Conservation (phyloP, 1,140 invertebrate species). For the Macrobrachium rosenbergii region DNA sequence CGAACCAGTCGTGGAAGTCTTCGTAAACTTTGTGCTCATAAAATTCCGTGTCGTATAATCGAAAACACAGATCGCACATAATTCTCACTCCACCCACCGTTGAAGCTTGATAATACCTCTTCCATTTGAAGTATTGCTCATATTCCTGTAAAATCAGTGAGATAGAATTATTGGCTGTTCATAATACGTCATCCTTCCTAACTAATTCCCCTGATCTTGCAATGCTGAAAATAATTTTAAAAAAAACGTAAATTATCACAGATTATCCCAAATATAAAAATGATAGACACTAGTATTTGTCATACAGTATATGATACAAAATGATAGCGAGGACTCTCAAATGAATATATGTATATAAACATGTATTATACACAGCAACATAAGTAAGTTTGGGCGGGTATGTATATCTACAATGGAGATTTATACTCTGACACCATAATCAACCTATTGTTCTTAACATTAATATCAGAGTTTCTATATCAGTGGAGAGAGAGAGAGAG, state of each 20-base stretch:
- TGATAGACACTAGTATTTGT: background rate
- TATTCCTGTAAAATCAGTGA: no score
- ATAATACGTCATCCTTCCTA: no score
- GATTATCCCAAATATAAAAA: background rate
- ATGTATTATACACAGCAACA: background rate
- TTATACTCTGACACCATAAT: no score
- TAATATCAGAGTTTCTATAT: no score
- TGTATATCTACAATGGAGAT: background rate
- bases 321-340: no score
- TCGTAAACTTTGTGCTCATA: background rate
- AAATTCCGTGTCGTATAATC: background rate
- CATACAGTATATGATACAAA: no score
- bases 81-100: background rate
- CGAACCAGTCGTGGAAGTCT: background rate
- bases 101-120: slow-evolving; percentile 1
- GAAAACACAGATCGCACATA: background rate
- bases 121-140: background rate
- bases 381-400: background rate
- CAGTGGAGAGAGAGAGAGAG: no score
- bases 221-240: no score
- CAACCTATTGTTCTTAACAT: background rate
- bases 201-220: no score
- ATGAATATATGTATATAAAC: background rate
- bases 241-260: background rate
- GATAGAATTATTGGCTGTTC: no score